Base-by-base conservation (phyloP, 2,888 invertebrate species). In the Cryptocephalus moraei region DNA sequence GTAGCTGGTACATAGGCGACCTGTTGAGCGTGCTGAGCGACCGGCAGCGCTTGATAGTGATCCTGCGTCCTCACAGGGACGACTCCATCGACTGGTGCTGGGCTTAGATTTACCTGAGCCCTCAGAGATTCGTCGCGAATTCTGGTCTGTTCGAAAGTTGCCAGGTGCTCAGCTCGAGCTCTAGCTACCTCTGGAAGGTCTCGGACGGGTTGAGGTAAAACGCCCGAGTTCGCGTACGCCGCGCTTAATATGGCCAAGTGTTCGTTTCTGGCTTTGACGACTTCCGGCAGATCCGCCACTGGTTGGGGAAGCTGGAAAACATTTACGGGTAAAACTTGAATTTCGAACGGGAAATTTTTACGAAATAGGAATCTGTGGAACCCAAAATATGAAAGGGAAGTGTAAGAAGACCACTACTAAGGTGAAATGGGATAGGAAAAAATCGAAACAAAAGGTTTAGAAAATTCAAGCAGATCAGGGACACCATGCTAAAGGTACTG, bases 251-350 rank as follows among this genome's bases (percentile, higher is more conserved):
- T 55, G 10, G 65, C 66, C 45, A 68, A 52, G 54, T 68, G 68
- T 49, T 64, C 60, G 9, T 61, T 62, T 13, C 66, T 56, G 10
- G 68, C 68, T 52, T 57, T 56, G 6, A 57, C 59, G 3, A 68
- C 68, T 56, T 67, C 68, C 3, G 69, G 68, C 9, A 68, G 54
- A 40, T 69, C 69, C 50, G 67, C 67, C 2, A 75, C 73, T 8
- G 69, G 72, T 49, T 63, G 61, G 8, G 73, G 56, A 41, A 52
- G 41, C 54, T 57, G 42, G 36, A 48, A 42, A 43, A 43, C 39
- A 36, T 4, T n/a, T 36, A 11, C 4, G 12, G n/a, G 11, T 36
- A 6, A 4, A 36, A 11, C 4, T 36, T 36, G 12, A 36, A 22
- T 22, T 22, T 22, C 22, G 6, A 6, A 4, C 22, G 22, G 22